Base-by-base conservation (phyloP, 2,797 vertebrate species). In the Lepus oiostolus region DNA sequence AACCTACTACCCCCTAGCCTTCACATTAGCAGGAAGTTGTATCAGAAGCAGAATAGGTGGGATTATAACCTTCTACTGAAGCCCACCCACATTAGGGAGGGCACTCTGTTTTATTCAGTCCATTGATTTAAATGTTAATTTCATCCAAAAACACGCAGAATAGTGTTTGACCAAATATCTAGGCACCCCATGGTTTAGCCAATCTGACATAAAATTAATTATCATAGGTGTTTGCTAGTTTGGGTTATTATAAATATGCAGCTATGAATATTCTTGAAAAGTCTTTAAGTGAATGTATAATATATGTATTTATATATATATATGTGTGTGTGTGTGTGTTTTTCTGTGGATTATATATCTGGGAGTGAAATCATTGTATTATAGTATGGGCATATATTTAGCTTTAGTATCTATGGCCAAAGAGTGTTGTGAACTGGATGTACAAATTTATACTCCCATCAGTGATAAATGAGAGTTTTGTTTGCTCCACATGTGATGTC, bases 81-180 rank as follows among this genome's bases (percentile, higher is more conserved):
- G n/a, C 22, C 24, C 26, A 85, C 62, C 9, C 21, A 63, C 26
- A 75, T 22, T 65, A 28, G 54, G n/a, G 28, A 87, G 32, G 19
- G 21, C 24, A 60, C 74, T 80, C 42, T 91, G 62, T 19, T 70
- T 28, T 90, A 63, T 17, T 90, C 10, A 22, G 22, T 81, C 42
- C 76, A 65, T 62, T 28, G 74, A 86, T 72, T 74, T 83, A 72
- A 91, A 72, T 77, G 58, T 82, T 74, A 70, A 75, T 63, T 52
- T 88, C 62, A 88, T 60, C n/a, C 21, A 76, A 83, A 89, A 91
- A 65, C 54, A 75, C 12, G 30, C 28, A 63, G 65, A 90, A 54
- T 68, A 88, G 71, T 80, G 58, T 88, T 80, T 91, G 32, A 81
- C 28, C 35, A 85, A 50, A 54, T 96, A 84, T 75, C 26, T 88